Percentiles rank a stretch among this genome's conserved stretches.
These are phyloP conservation scores for Drosophila macrospina DNA, from an alignment of 2,888 invertebrate genomes.

Conservation along the genomic window DNA sequence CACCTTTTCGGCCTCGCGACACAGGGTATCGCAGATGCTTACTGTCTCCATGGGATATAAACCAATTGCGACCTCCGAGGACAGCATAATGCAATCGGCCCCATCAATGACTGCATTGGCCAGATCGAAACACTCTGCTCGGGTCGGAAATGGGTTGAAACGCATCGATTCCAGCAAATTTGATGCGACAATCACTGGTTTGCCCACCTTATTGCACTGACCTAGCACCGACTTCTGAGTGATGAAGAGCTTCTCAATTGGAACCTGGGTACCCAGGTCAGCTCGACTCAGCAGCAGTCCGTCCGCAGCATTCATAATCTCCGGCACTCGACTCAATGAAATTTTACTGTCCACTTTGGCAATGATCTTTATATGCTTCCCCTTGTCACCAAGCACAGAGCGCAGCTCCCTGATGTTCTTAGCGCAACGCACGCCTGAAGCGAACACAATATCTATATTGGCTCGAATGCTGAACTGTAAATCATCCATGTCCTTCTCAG, in stretches of 20 bases:
- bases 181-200: slow-evolving; percentile 98
- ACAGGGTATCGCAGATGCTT: slow-evolving; percentile 93
- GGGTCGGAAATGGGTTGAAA: slow-evolving; percentile 95
- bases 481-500: slow-evolving; percentile 96
- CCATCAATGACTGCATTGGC: slow-evolving; percentile 98
- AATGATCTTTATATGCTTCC: slow-evolving; percentile 95
- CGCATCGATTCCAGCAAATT: slow-evolving; percentile 99
- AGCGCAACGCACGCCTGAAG: slow-evolving; percentile 96
- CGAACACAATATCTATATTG: slow-evolving; percentile 94
- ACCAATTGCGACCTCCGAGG: slow-evolving; percentile 98
- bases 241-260: slow-evolving; percentile 96
- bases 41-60: slow-evolving; percentile 95
- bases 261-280: slow-evolving; percentile 98
- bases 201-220: slow-evolving; percentile 95
- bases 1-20: slow-evolving; percentile 97
- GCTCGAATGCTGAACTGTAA: slow-evolving; percentile 94
- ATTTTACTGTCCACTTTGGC: slow-evolving; percentile 99
- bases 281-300: slow-evolving; percentile 99
- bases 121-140: slow-evolving; percentile 98
- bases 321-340: slow-evolving; percentile 95
- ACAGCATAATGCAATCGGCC: slow-evolving; percentile 98
- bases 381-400: slow-evolving; percentile 92
- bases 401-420: slow-evolving; percentile 93
- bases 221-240: slow-evolving; percentile 98
- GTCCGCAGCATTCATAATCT: slow-evolving; percentile 95